Evolutionary conservation across 1,140 invertebrate species (phyloP), one percentile per base, ranked within the genome.

Genomic region (Dysdera silvatica): DNA sequence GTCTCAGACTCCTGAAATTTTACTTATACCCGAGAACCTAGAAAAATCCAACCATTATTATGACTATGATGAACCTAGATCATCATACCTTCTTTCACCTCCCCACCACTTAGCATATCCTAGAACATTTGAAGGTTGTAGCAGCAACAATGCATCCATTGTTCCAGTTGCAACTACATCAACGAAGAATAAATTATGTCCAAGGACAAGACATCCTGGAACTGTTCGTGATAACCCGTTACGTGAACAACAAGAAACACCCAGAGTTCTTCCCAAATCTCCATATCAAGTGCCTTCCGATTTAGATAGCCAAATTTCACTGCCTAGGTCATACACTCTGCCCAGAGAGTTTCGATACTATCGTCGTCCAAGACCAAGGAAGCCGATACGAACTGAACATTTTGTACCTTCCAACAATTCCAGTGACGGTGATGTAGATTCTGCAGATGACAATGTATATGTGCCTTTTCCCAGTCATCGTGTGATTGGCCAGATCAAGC

Each of bases 281-380:
- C 75, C 77, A 2, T 80, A 79, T 62, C 73, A 83, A 16, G 80
- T 81, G 32, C 81, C 83, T 37, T 85, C 84, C 18, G 85, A 87
- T 74, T 81, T 87, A 57, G 85, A 87, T 72, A 86, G 85, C 72
- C 85, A 85, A 75, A 81, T 90, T 51, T 89, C 87, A 1, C 73
- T 90, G 18, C 87, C 88, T 0, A 80, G 87, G 31, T 89, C 87
- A 24, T 90, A 90, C 71, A 91, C 88, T 1, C 75, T 91, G 14
- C 88, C 88, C 0, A 82, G 87, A 28, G 87, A 91, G 75, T 90
- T 89, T 74, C 87, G 87, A 68, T 89, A 89, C 75, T 87, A 87
- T 54, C 41, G 64, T 0, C 40, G 84, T 60, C 80, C 77, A 10
- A 79, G 76, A 61, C 73, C 75, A 40, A 75, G 75, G 67, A 83